Evolutionary conservation across 2,888 invertebrate genomes (phyloP).

Genomic region (Drepanosiphum platanoidis): DNA sequence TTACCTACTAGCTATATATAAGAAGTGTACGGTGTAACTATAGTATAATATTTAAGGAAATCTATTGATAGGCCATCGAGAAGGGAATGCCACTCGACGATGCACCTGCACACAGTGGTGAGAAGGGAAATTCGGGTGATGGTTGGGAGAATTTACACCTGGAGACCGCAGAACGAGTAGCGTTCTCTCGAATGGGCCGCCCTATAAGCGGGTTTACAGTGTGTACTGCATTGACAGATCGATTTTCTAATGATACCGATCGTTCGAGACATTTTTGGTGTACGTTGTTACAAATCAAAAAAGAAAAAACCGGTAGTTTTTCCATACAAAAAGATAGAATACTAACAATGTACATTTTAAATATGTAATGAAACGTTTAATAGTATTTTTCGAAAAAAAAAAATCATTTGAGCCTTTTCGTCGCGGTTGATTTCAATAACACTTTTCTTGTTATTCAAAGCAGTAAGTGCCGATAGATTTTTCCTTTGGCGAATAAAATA

Average conservation of each 20-base stretch:
- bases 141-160: too few relatives aligned
- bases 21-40: neutral
- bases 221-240: neutral
- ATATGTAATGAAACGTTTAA: conserved; percentile 24
- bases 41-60: neutral
- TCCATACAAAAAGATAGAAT: neutral
- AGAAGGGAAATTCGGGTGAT: too few relatives aligned
- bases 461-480: neutral
- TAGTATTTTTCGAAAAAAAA: conserved; percentile 32
- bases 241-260: neutral
- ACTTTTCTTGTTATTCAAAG: neutral
- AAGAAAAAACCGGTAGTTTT: neutral
- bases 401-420: neutral
- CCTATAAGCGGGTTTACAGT: neutral
- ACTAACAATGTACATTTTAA: neutral
- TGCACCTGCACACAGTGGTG: too few relatives aligned
- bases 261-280: conserved; percentile 3
- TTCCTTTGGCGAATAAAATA: neutral
- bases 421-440: neutral
- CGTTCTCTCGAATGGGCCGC: too few relatives aligned
- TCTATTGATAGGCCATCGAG: too few relatives aligned
- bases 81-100: too few relatives aligned
- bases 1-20: neutral
- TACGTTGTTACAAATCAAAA: neutral
- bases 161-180: too few relatives aligned